Percentiles rank a stretch among this genome's conserved stretches.
Evolutionary conservation across 2,797 vertebrate species (phyloP).

Genomic region (Xenops minutus): DNA sequence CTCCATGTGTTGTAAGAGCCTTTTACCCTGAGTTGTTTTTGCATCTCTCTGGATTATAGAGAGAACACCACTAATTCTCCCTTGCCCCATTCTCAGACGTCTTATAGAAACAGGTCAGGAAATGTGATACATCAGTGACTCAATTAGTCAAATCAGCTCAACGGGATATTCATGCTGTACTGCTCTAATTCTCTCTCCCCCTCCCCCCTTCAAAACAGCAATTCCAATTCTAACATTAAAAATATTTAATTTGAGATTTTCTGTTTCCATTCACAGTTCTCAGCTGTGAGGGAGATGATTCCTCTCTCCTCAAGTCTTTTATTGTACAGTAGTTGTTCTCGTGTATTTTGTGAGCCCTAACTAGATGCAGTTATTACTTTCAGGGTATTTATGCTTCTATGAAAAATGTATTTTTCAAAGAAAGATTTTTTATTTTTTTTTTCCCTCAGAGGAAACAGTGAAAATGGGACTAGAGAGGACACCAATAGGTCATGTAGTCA

Average conservation of each 20-base stretch:
- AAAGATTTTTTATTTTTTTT: not conserved
- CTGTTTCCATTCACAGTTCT: not conserved
- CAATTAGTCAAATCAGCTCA: not conserved
- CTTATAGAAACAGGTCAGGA: not conserved
- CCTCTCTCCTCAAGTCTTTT: not conserved
- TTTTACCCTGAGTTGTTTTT: not conserved
- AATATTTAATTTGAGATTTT: not conserved
- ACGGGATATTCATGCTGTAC: fast-evolving
- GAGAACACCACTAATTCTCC: not conserved
- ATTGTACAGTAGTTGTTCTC: not conserved
- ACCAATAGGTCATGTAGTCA: not conserved
- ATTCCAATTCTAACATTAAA: not conserved
- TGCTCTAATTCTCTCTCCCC: not conserved
- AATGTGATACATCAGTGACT: not conserved
- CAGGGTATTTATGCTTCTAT: not conserved
- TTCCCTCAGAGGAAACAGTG: not conserved
- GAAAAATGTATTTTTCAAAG: not conserved
- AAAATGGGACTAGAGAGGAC: not conserved
- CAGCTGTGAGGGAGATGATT: not conserved
- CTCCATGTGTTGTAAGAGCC: fast-evolving
- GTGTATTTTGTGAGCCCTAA: not conserved
- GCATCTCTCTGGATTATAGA: not conserved
- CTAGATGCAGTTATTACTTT: not conserved
- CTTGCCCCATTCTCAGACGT: not conserved
- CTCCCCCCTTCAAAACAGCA: not conserved